Evolutionary conservation across 2,113 vertebrate species (phyloP), one percentile per base, ranked within the genome.

Genomic region (Capreolus pygargus): DNA sequence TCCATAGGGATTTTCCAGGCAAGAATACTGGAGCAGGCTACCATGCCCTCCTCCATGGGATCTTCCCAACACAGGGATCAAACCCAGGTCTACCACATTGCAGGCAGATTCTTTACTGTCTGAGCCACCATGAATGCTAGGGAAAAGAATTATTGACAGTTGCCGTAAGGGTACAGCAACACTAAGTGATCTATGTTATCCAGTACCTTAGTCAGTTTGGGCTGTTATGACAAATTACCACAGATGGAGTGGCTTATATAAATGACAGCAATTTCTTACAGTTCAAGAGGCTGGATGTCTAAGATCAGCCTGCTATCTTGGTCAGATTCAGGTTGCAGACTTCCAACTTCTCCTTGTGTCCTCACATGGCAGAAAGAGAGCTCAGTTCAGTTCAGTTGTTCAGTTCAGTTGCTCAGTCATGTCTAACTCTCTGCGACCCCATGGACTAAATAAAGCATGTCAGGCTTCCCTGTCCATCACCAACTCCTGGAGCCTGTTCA

Each of bases 171-270:
- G 15, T 76, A 17, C 4, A 84, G 58, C 11, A 70, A 89, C 50
- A 87, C 11, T 87, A 86, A 95, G 86, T 27, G 39, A 81, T 87
- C 30, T 57, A 47, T 61, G 43, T 33, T 91, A 67, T 33, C n/a
- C 12, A 61, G 28, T 47, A 36, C 30, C 30, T 54, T 76, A 76
- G 33, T 27, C 61, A 85, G 12, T 55, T 61, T 30, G 23, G 54
- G n/a, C 23, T 61, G n/a, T 3, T 47, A 30, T 76, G 50, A 45
- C 28, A 89, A 89, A 61, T 36, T 47, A 45, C 16, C 13, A 17
- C 16, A 76, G 30, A 57, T 5, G 30, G 50, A 94, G 17, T 70
- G 76, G 28, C 12, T 76, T 54, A 45, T 54, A 45, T 47, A 84
- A 83, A 96, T 8, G 61, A 84, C 10, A 89, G 45, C 52, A 54